phyloP scores from a whole-genome alignment of 2,888 invertebrate species.

The Thereva nobilitata region DNA sequence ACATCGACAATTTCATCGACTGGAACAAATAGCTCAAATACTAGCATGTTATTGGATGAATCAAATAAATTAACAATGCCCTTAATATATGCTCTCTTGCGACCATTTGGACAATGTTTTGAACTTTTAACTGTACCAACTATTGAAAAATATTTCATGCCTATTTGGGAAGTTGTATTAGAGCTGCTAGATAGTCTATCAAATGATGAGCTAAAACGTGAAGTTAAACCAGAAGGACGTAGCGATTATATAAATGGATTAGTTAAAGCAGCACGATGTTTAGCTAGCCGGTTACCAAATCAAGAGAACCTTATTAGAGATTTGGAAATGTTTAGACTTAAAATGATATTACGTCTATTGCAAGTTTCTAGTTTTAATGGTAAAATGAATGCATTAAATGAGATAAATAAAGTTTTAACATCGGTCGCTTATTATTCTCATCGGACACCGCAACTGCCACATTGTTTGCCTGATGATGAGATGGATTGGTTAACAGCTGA shows the following conservation, averaged over 20 bases:
- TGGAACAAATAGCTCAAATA: slow-evolving; percentile 42
- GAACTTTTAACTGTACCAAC: slow-evolving; percentile 88
- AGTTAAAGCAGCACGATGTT: slow-evolving; percentile 87
- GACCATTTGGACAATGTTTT: slow-evolving; percentile 90
- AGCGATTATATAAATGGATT: slow-evolving; percentile 95
- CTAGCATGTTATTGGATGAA: slow-evolving; percentile 46
- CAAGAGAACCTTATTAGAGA: slow-evolving; percentile 75
- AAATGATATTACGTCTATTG: slow-evolving; percentile 90
- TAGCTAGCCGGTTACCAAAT: slow-evolving; percentile 81
- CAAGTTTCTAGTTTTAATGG: slow-evolving; percentile 98
- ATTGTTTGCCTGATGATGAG: slow-evolving; percentile 74
- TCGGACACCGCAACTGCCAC: slow-evolving; percentile 65
- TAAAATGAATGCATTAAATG: slow-evolving; percentile 98
- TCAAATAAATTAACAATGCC: slow-evolving; percentile 66
- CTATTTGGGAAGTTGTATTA: slow-evolving; percentile 90
- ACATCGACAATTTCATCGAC: slow-evolving; percentile 44
- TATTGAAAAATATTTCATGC: slow-evolving; percentile 89
- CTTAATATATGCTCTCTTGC: slow-evolving; percentile 78
- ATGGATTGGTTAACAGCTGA: slow-evolving; percentile 92
- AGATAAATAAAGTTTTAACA: slow-evolving; percentile 95
- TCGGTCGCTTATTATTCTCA: slow-evolving; percentile 89
- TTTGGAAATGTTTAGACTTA: slow-evolving; percentile 91
- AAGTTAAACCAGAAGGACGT: slow-evolving; percentile 91
- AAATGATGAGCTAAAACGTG: slow-evolving; percentile 93
- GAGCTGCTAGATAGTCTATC: slow-evolving; percentile 88